These are phyloP conservation scores for Archocentrus centrarchus DNA, from an alignment of 2,113 vertebrate genomes.

Conservation along the genomic window DNA sequence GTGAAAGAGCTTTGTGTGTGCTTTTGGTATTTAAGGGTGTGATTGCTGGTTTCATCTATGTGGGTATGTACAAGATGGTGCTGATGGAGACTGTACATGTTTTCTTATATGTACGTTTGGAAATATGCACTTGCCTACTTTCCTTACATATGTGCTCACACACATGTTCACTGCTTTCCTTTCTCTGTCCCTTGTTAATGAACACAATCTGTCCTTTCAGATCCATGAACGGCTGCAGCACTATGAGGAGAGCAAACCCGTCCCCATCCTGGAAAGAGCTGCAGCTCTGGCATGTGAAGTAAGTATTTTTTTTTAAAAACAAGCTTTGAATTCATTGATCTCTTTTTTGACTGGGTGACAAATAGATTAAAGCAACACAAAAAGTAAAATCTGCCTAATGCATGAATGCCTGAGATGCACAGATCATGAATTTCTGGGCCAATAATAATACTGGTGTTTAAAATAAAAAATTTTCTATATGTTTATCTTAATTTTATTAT, in stretches of 20 bases:
- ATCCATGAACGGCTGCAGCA: constrained; percentile 69
- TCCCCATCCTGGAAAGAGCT: constrained; percentile 85
- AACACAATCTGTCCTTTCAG: not conserved
- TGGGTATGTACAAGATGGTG: fast-evolving
- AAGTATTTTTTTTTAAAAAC: constrained; percentile 74
- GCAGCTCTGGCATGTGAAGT: constrained; percentile 87
- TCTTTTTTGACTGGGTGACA: too few relatives aligned
- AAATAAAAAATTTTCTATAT: too few relatives aligned
- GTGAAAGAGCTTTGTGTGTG: constrained; percentile 7
- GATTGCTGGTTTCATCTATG: not conserved
- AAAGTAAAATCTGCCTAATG: too few relatives aligned
- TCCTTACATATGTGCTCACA: not conserved
- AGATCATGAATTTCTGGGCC: not conserved
- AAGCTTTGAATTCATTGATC: not conserved
- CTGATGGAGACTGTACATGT: constrained; percentile 26
- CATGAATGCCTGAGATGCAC: too few relatives aligned
- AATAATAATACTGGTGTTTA: not conserved
- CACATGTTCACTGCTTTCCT: not conserved
- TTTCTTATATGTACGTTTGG: constrained; percentile 17
- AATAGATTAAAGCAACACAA: too few relatives aligned
- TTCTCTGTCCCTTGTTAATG: not conserved
- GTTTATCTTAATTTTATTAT: too few relatives aligned
- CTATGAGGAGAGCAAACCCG: constrained; percentile 88
- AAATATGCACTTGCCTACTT: not conserved
- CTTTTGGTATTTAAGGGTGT: not conserved